Evolutionary conservation across 2,888 invertebrate species (phyloP), one percentile per base, ranked within the genome.

Genomic region (Oligia strigilis): DNA sequence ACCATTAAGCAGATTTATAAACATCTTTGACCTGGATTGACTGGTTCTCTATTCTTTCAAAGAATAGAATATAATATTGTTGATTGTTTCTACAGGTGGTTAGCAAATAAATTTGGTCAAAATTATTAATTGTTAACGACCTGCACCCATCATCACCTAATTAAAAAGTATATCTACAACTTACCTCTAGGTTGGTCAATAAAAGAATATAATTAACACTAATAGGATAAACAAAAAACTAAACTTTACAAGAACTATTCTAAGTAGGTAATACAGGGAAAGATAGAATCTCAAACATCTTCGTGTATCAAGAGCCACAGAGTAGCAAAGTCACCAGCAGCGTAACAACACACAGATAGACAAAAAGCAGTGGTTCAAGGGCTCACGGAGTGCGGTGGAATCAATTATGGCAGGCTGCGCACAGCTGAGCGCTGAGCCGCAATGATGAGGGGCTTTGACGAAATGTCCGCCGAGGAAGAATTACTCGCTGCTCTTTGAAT

Each of bases 391-490:
- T 75, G 80, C 64, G 85, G 75, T 77, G 77, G 84, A 89, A 89
- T 90, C 89, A 89, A 88, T 89, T 84, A 89, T 13, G 60, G 70
- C 77, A 71, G 82, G 64, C 81, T 78, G 86, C 62, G 85, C 82
- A 69, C 89, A 89, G 90, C 89, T 90, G 89, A 84, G 77, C 66
- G 80, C 81, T 84, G 90, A 82, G 78, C 72, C 66, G 40, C 75
- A 75, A 78, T 82, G 87, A 87, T 88, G 64, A 77, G 87, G 81
- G 88, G 81, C 80, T 82, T 78, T 79, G 80, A 84, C 70, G 83
- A 65, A 83, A 84, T 71, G 65, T 40, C 71, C 23, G 75, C 55
- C 77, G 49, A 81, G 76, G 82, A 80, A 88, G 73, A 73, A 71
- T 73, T 62, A 64, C 23, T 23, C 17, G 67, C 71, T 65, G 67